Evolutionary conservation across 1,140 invertebrate species (phyloP).

Genomic region (Apis dorsata): DNA sequence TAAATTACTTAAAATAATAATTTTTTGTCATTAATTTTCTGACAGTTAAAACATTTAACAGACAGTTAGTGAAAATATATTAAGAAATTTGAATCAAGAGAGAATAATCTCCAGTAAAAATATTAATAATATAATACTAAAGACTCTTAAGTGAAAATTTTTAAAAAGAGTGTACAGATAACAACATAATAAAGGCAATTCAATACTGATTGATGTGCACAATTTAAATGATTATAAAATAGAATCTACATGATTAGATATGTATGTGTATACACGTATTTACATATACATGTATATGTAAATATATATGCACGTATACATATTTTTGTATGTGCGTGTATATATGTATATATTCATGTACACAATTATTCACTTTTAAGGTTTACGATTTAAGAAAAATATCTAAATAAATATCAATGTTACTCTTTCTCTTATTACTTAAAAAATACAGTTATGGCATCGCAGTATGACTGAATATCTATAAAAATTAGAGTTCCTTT

Average conservation of each 20-base stretch:
- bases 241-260: slow-evolving; percentile 8
- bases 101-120: not conserved
- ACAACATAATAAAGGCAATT: slow-evolving; percentile 16
- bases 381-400: slow-evolving; percentile 42
- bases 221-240: slow-evolving; percentile 29
- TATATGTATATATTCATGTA: slow-evolving; percentile 19
- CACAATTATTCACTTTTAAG: slow-evolving; percentile 29
- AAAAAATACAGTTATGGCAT: slow-evolving; percentile 47
- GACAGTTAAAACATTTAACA: too few relatives aligned
- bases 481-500: slow-evolving; percentile 48
- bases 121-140: slow-evolving; percentile 1
- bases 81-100: not conserved
- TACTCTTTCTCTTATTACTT: slow-evolving; percentile 58
- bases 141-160: slow-evolving; percentile 5
- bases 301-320: not conserved
- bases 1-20: slow-evolving; percentile 3
- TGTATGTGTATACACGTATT: not conserved
- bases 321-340: not conserved
- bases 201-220: slow-evolving; percentile 28
- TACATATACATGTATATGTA: not conserved
- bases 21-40: not conserved
- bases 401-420: slow-evolving; percentile 66
- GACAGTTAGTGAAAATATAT: slow-evolving; percentile 10
- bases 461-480: slow-evolving; percentile 35
- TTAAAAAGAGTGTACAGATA: not conserved